Evolutionary conservation across 2,113 vertebrate species (phyloP), one percentile per base, ranked within the genome.

Genomic region (Rhea pennata): DNA sequence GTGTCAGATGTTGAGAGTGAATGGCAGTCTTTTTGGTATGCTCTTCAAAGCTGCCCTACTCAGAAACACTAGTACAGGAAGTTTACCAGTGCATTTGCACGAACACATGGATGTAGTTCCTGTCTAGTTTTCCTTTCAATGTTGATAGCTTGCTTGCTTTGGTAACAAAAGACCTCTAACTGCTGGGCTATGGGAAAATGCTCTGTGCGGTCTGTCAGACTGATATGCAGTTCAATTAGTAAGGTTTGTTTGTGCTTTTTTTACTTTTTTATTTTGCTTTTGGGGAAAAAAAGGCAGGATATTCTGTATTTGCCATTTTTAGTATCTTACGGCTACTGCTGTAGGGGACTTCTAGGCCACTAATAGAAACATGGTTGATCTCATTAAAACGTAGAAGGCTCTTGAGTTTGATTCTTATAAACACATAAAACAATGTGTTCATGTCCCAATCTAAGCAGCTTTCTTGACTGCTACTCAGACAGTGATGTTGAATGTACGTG

Each of bases 161-260:
- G 40, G n/a, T 42, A 33, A 22, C 2, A n/a, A 36, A 76, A 42
- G 51, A 5, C n/a, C 61, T 78, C 40, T 22, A 19, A 24, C 24
- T 86, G 26, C 54, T n/a, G 40, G 39, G 64, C 64, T 74, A 53
- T 16, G 40, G 58, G 50, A 21, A 76, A 39, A 23, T 5, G 23
- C 56, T 3, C 0, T 12, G 17, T 48, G 69, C 3, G 3, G 7
- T 33, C 62, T 40, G 26, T 8, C 2, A 4, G 36, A 62, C 53
- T 21, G 17, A 1, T 1, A 2, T 0, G 0, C 22, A 19, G 44
- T 17, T 88, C 27, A 11, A 7, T 82, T 56, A 15, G n/a, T 15
- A 23, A 31, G 56, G 29, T n/a, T 84, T 14, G 33, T 46, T 88
- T 51, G 53, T 70, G 87, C 70, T 92, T 5, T 48, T 22, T 42